Conservation (phyloP, 2,888 invertebrate species). For the Malacosoma neustria region DNA sequence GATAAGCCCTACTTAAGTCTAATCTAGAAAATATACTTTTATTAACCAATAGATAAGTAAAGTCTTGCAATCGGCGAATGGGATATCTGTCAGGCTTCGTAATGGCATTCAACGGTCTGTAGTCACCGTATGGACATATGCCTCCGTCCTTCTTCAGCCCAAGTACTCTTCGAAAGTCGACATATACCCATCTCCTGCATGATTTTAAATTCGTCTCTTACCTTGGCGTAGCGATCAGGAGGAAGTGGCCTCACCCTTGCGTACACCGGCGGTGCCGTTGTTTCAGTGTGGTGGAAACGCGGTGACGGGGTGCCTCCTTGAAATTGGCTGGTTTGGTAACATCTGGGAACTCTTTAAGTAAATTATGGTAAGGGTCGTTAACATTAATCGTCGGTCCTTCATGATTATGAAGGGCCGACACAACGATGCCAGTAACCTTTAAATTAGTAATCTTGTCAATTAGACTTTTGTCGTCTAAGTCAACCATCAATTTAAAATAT, state of each 20-base stretch:
- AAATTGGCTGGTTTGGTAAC: slow-evolving; percentile 14
- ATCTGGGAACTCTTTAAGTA: slow-evolving; percentile 9
- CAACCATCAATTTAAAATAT: slow-evolving; percentile 14
- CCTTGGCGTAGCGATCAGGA: slow-evolving; percentile 25
- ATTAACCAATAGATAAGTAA: slow-evolving; percentile 4
- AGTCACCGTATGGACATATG: slow-evolving; percentile 6
- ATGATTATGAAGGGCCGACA: too few species aligned
- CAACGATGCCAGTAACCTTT: slow-evolving; percentile 4
- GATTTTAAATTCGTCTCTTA: slow-evolving; percentile 24
- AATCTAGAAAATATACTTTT: slow-evolving; percentile 3
- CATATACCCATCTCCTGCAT: slow-evolving; percentile 38
- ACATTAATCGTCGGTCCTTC: slow-evolving; percentile 1
- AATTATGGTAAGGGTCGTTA: slow-evolving; percentile 7
- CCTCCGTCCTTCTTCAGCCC: slow-evolving; percentile 23
- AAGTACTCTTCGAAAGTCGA: slow-evolving; percentile 36
- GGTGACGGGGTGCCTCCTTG: slow-evolving; percentile 9
- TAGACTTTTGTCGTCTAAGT: slow-evolving; percentile 9
- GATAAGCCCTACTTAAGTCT: slow-evolving; percentile 7
- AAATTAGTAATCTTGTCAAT: slow-evolving; percentile 13
- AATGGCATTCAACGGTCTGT: slow-evolving; percentile 3
- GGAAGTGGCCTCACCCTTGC: slow-evolving; percentile 27
- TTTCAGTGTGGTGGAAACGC: slow-evolving; percentile 24
- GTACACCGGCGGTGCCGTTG: slow-evolving; percentile 27
- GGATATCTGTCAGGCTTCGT: slow-evolving; percentile 6
- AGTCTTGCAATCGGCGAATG: slow-evolving; percentile 6